phyloP scores from a whole-genome alignment of 2,888 invertebrate species.

The Tipula lateralis region DNA sequence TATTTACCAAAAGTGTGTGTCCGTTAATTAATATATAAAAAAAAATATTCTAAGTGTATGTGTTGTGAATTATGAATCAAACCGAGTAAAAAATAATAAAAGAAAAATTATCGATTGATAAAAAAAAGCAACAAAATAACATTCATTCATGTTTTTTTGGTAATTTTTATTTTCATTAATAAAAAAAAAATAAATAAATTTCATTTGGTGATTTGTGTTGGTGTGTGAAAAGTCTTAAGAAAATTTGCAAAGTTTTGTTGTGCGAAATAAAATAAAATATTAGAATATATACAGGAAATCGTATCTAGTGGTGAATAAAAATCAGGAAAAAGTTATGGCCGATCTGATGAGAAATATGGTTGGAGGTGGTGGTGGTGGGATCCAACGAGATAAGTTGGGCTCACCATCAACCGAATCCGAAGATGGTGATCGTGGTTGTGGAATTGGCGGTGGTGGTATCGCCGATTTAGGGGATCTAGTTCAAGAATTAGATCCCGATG shows the following conservation, averaged over 20 bases:
- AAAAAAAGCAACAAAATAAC: background rate
- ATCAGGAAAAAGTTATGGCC: conserved; percentile 52
- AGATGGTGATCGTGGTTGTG: conserved; percentile 59
- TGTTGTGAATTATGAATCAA: conserved; percentile 14
- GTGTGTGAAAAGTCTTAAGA: background rate
- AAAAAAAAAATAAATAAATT: conserved; percentile 4
- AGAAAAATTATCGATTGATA: background rate
- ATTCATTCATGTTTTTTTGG: background rate
- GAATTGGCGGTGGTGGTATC: conserved; percentile 46
- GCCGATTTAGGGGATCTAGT: conserved; percentile 57
- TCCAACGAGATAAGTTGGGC: conserved; percentile 70
- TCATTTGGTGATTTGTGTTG: background rate
- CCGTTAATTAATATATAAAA: background rate
- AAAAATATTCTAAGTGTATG: background rate
- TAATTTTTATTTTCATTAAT: conserved; percentile 25
- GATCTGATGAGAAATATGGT: conserved; percentile 58
- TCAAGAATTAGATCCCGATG: conserved; percentile 64
- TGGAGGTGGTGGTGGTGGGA: conserved; percentile 60
- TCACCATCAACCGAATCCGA: conserved; percentile 84
- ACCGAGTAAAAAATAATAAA: too few species aligned
- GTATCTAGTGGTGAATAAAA: background rate
- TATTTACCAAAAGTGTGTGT: background rate
- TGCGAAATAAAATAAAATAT: background rate
- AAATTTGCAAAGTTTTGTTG: background rate
- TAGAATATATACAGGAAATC: background rate